A percentile compares a stretch with the other conserved stretches of the same genome.
Conservation (phyloP, 2,888 invertebrate genomes). For the Axea sp. region DNA sequence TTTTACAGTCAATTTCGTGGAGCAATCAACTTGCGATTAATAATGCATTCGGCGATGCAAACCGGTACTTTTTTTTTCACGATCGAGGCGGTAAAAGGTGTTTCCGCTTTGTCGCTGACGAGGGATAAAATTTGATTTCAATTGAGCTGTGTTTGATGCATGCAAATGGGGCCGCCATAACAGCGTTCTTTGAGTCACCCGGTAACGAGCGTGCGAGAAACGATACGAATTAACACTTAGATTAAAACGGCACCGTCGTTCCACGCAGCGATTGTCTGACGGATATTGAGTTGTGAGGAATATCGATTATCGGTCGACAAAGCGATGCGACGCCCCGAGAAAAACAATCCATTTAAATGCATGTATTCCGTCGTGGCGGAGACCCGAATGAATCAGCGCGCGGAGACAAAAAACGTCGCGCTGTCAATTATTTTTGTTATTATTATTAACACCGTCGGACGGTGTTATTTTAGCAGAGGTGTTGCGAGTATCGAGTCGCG, state of each 20-base stretch:
- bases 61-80: too few species aligned
- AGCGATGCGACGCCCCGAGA: slow-evolving; percentile 39
- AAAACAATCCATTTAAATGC: slow-evolving; percentile 60
- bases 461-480: too few species aligned
- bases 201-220: slow-evolving; percentile 50
- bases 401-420: slow-evolving; percentile 1
- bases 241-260: slow-evolving; percentile 65
- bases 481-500: too few species aligned
- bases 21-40: too few species aligned
- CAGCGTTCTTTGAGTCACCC: slow-evolving; percentile 33
- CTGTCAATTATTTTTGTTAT: slow-evolving; percentile 5
- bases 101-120: slow-evolving; percentile 9
- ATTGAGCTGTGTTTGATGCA: slow-evolving; percentile 29
- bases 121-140: slow-evolving; percentile 1
- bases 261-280: slow-evolving; percentile 29
- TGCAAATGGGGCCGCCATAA: slow-evolving; percentile 48
- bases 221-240: slow-evolving; percentile 71
- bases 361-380: slow-evolving; percentile 47
- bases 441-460: too few species aligned
- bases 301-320: slow-evolving; percentile 37
- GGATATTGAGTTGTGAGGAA: slow-evolving; percentile 55
- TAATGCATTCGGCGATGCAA: too few species aligned
- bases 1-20: too few species aligned
- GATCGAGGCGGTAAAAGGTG: not conserved
- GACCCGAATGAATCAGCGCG: slow-evolving; percentile 1